Base-by-base conservation (phyloP, 2,113 vertebrate genomes). In the Sinosuthora webbiana region DNA sequence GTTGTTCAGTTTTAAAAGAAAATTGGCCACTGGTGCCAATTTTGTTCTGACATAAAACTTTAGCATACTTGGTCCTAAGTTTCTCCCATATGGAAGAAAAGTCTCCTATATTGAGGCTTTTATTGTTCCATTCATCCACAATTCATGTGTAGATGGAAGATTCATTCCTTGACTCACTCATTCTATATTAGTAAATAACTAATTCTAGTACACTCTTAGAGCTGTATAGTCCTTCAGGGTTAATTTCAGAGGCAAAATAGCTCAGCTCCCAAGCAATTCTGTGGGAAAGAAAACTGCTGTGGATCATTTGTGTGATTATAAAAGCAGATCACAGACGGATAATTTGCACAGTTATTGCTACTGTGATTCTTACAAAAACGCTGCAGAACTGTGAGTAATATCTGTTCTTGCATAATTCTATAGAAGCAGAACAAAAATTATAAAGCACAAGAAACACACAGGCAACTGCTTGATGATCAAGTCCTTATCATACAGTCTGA, bases 11-110 rank as follows among this genome's bases (percentile, higher is more conserved):
- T 96, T 94, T 90, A 94, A 96, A 97, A 96, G 77, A 89, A 35
- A 69, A 71, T 95, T 62, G 8, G 93, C 83, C 82, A 83, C 76
- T 94, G 39, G 25, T 95, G 75, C 65, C 53, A 93, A 95, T 89
- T 97, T 95, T 93, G 59, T 93, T 96, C 82, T 91, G 90, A 83
- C 87, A 96, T 95, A 97, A 96, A 97, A 92, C 65, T 96, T 95
- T 33, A 76, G 50, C 83, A 69, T 41, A 82, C 67, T 96, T 93
- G 71, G 92, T 52, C 89, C 41, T 82, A 74, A 75, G 82, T 90
- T 89, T 90, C 87, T 87, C 88, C 95, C 85, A 88, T 17, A 78
- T 67, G 90, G 87, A 96, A 89, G 67, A 59, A 57, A 97, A 94
- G n/a, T 92, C 63, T 59, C 55, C 68, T 95, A 81, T 95, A 93